Conservation (phyloP, 1,140 invertebrate genomes). For the Ctenoplectra terminalis region DNA sequence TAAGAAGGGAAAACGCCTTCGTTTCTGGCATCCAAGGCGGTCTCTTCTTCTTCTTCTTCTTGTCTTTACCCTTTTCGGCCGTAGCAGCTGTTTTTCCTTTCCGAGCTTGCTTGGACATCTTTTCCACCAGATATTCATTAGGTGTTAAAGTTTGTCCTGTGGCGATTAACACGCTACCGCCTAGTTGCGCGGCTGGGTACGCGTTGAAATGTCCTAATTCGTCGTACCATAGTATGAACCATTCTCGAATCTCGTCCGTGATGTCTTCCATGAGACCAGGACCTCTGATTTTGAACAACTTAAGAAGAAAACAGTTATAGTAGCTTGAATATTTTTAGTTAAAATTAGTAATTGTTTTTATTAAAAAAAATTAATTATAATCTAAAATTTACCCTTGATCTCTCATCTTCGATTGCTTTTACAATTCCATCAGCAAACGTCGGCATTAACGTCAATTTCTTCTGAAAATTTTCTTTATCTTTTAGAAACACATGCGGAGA, state of each 20-base stretch:
- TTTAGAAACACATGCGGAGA: slow-evolving; percentile 79
- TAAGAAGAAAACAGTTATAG: background rate
- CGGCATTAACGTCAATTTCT: slow-evolving; percentile 82
- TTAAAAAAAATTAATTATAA: too few relatives aligned
- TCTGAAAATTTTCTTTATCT: slow-evolving; percentile 82
- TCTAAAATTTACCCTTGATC: slow-evolving; percentile 80
- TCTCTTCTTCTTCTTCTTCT: slow-evolving; percentile 23
- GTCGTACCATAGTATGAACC: slow-evolving; percentile 86
- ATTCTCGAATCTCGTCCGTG: slow-evolving; percentile 86
- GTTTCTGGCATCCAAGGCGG: slow-evolving; percentile 74
- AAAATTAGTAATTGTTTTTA: too few relatives aligned
- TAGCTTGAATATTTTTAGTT: background rate
- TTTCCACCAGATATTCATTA: slow-evolving; percentile 80
- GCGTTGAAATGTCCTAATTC: slow-evolving; percentile 82
- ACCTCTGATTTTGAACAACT: slow-evolving; percentile 82
- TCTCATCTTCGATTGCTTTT: slow-evolving; percentile 84
- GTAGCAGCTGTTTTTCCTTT: slow-evolving; percentile 26
- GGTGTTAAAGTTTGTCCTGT: slow-evolving; percentile 83
- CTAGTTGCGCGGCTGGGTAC: slow-evolving; percentile 82
- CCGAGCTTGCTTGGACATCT: slow-evolving; percentile 40
- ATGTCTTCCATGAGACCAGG: slow-evolving; percentile 88
- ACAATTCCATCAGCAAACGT: slow-evolving; percentile 82
- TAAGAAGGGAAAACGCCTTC: slow-evolving; percentile 73
- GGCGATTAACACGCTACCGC: slow-evolving; percentile 83
- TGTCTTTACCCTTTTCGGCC: background rate